Evolutionary conservation across 2,888 invertebrate genomes (phyloP).

Genomic region (Trissoscelio sp.): DNA sequence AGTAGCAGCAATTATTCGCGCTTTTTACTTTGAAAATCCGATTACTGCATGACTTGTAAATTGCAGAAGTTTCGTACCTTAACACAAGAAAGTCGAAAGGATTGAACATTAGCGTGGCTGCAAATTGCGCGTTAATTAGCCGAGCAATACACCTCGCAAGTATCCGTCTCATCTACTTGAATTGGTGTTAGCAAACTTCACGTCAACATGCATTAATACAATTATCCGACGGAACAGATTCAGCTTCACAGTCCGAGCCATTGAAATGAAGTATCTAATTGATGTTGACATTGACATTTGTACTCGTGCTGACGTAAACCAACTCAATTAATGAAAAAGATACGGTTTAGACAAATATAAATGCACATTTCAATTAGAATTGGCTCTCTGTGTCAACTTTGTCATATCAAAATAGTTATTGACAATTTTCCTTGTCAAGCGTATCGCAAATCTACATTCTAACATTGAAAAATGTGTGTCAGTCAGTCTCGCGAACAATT

Average conservation of each 20-base stretch:
- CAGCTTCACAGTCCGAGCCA: constrained; percentile 14
- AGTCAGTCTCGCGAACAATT: constrained; percentile 12
- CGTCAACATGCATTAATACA: constrained; percentile 19
- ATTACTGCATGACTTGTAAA: no score
- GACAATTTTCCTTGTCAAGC: neutral
- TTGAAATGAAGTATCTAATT: constrained; percentile 45
- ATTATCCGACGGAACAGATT: constrained; percentile 36
- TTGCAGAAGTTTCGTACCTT: no score
- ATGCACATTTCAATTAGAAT: constrained; percentile 22
- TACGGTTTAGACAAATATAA: constrained; percentile 26
- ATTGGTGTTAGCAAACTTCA: neutral
- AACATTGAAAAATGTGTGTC: constrained; percentile 30
- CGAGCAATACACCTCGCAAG: neutral
- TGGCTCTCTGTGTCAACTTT: neutral
- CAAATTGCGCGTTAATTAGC: neutral
- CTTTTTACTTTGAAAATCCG: no score
- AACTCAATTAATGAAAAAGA: constrained; percentile 30
- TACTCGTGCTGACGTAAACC: constrained; percentile 27
- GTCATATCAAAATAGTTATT: neutral
- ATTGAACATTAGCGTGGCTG: no score
- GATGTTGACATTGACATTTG: constrained; percentile 48
- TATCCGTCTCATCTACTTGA: neutral
- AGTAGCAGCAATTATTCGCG: no score
- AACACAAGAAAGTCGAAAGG: no score
- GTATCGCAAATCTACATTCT: neutral